Conservation (phyloP, 2,888 invertebrate species). For the Leptopilina syphax region DNA sequence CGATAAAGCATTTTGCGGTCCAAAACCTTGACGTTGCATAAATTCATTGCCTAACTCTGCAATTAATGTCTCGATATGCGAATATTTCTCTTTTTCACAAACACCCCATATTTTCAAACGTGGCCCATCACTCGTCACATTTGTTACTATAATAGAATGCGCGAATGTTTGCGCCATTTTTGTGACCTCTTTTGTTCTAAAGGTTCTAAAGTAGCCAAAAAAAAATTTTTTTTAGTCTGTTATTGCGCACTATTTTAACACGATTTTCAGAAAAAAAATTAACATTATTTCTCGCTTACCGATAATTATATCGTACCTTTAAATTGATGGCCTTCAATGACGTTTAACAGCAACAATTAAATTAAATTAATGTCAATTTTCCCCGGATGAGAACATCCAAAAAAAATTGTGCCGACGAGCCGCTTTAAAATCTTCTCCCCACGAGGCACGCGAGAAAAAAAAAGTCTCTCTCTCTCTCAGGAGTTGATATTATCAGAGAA, state of each 20-base stretch:
- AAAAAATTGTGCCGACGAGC: neutral
- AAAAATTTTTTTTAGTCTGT: neutral
- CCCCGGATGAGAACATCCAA: neutral
- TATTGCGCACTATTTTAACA: slow-evolving; percentile 1
- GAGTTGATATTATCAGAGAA: neutral
- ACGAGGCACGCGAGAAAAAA: neutral
- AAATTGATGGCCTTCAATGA: neutral
- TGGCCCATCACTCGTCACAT: slow-evolving; percentile 18
- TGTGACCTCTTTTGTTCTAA: slow-evolving; percentile 2
- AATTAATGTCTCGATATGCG: neutral
- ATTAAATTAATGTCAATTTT: neutral
- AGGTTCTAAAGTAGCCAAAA: neutral
- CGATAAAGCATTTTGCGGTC: neutral
- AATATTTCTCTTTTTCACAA: neutral
- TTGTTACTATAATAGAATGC: slow-evolving; percentile 4
- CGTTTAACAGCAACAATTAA: slow-evolving; percentile 5
- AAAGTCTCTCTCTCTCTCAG: neutral
- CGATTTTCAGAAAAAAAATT: neutral
- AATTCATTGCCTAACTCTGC: slow-evolving; percentile 5
- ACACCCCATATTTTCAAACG: slow-evolving; percentile 29
- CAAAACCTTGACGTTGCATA: neutral
- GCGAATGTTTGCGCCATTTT: slow-evolving; percentile 29
- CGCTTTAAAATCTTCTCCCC: neutral
- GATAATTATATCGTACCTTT: slow-evolving; percentile 25
- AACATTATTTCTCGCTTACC: slow-evolving; percentile 19